Base-by-base conservation (phyloP, 64 coral and sea anemone genomes). In the Dendrophyllia cribrosa region DNA sequence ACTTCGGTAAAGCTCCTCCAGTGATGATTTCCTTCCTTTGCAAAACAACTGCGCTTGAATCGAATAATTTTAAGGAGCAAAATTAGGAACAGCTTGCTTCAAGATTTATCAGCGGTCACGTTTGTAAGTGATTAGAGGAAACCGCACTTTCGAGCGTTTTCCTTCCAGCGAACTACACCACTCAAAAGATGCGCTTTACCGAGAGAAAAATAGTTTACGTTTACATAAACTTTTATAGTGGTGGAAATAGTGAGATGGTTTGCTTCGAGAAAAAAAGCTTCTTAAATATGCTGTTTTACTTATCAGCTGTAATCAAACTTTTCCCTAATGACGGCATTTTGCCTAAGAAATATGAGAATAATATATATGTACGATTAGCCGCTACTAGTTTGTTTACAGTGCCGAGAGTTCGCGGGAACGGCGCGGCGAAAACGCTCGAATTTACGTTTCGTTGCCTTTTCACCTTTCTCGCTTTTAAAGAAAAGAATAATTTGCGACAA, bases 261-360 rank as follows among this genome's bases (percentile, higher is more conserved):
- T 20, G 13, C 61, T 64, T 64, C 19, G 13, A 14, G 19, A 64
- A 64, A 13, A 64, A 56, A 56, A 7, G 53, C 6, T 56, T 9
- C 53, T 5, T 34, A 34, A 12, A 56, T 56, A 6, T 9, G 7
- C 12, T 56, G 9, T 13, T 73, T 73, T 46, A 43, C 3, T 10
- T 7, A 45, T 48, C 59, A 83, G 59, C 43, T 83, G 79, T 49
- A 46, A 83, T 19, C 61, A 84, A 49, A 51, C 51, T 11, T 4
- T 19, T 13, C n/a, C 6, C 12, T 84, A 84, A 84, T 68, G 80
- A 84, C 80, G 17, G 80, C 17, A 61, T 64, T 82, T 82, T 82
- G 59, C 26, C 43, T 20, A 17, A 22, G 80, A 84, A 84, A 84
- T 84, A 51, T 47, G 80, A 84, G 80, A 66, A 22, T 68, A 9